Conservation (phyloP, 2,888 invertebrate genomes). For the Oscheius sp. region DNA sequence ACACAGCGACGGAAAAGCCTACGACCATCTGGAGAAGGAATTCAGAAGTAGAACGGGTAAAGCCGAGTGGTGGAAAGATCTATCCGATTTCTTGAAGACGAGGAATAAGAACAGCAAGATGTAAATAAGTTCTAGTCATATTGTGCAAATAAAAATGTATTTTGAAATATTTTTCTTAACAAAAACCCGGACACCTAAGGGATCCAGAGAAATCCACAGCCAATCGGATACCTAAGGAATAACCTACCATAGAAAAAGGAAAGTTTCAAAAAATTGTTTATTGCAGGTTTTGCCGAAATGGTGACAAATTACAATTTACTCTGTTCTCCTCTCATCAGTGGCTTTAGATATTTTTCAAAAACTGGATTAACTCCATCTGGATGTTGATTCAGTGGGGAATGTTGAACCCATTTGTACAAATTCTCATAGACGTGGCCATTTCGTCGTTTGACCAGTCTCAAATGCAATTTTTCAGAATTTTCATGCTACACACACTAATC, state of each 20-base stretch:
- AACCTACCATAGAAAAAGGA: not conserved
- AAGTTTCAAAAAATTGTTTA: not conserved
- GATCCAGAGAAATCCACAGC: too few relatives aligned
- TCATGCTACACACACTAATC: too few relatives aligned
- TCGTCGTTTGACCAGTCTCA: too few relatives aligned
- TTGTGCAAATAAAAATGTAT: not conserved
- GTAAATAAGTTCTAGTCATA: conserved; percentile 3
- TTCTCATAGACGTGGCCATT: conserved; percentile 74
- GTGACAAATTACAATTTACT: conserved; percentile 33
- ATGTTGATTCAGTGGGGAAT: conserved; percentile 55
- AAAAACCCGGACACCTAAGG: too few relatives aligned
- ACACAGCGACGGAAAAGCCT: conserved; percentile 83
- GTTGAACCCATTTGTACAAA: conserved; percentile 74
- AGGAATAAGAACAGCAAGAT: conserved; percentile 28
- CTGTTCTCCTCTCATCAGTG: conserved; percentile 53
- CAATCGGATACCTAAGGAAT: not conserved
- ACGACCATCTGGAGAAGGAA: conserved; percentile 55
- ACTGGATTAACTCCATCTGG: conserved; percentile 40
- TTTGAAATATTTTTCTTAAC: too few relatives aligned
- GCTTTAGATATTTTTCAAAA: conserved; percentile 53
- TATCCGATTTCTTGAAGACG: conserved; percentile 42
- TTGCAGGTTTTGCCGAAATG: not conserved
- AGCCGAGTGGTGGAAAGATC: conserved; percentile 51
- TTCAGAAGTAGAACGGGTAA: conserved; percentile 42
- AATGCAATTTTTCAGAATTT: too few relatives aligned